Base-by-base conservation (phyloP, 1,140 invertebrate genomes). In the Lepidurus apus region DNA sequence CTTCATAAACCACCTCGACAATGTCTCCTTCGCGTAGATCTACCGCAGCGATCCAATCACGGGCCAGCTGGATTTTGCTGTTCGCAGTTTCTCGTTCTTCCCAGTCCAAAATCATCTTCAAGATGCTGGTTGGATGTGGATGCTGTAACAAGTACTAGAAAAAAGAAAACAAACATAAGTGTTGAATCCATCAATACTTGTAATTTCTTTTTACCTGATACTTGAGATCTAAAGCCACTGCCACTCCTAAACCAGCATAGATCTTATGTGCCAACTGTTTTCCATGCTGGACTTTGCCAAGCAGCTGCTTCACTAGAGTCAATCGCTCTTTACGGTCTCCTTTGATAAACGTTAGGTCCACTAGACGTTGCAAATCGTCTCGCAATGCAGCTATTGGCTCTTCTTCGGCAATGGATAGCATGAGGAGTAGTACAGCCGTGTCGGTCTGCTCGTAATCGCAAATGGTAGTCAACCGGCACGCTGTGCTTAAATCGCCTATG, bases 61-160 rank as follows among this genome's bases (percentile, higher is more conserved):
- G 73, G 45, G 78, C 78, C n/a, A 79, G 75, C n/a, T 74, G 74
- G 1, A 79, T 11, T 21, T 79, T 73, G 6, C 65, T 42, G 17
- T 45, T 74, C 7, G 75, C 43, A 43, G 73, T 74, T 47, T 75
- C 43, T 43, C 24, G 34, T 13, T 45, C 42, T 21, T 74, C 78
- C 7, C 43, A 79, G 10, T 75, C 73, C 78, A 79, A 45, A 10
- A 79, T 43, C 78, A 79, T 79, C 34, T 79, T 79, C 24, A 79
- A 43, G 7, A 79, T 79, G n/a, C 73, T 75, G 42, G 47, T 45
- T 11, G 78, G 78, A 21, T 45, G 65, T 13, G 78, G 73, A 45
- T 79, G 78, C 42, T 79, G 65, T 13, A 74, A n/a, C 74, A 79
- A 24, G 47, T 79, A 79, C 13, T 79, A 65, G 13, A 13, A 4